Percentiles rank a stretch among this genome's conserved stretches.
Conservation (phyloP, 2,888 invertebrate species). For the Luperina nickerlii region DNA sequence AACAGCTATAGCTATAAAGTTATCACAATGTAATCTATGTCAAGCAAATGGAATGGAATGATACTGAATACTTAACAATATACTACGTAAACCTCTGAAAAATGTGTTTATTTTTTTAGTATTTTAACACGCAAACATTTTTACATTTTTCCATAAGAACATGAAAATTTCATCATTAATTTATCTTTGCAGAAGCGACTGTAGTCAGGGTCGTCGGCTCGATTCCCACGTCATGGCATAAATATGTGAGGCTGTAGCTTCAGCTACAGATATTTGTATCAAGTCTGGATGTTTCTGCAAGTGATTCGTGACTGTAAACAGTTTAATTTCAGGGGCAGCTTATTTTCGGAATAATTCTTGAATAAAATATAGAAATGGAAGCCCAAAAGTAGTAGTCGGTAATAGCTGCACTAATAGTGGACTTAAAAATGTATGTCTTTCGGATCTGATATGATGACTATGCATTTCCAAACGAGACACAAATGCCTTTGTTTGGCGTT, state of each 20-base stretch:
- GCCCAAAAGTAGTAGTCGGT: not conserved
- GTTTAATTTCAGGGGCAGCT: not conserved
- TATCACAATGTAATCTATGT: not conserved
- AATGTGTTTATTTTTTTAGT: not conserved
- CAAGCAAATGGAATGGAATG: not conserved
- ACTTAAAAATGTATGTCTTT: not conserved
- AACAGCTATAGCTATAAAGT: no score
- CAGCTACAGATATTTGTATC: slow-evolving; percentile 11
- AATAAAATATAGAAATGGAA: not conserved
- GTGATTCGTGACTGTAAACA: slow-evolving; percentile 32
- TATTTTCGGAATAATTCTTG: not conserved
- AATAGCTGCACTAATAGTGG: not conserved
- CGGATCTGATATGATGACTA: no score
- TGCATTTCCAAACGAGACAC: no score
- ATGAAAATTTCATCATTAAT: slow-evolving; percentile 22
- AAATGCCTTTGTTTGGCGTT: no score
- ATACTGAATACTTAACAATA: no score
- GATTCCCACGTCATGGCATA: slow-evolving; percentile 31
- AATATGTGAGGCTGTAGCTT: slow-evolving; percentile 17
- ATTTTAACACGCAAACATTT: not conserved
- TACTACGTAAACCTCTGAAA: slow-evolving; percentile 7
- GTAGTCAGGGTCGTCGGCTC: slow-evolving; percentile 40
- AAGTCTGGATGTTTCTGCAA: slow-evolving; percentile 1
- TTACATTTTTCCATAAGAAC: not conserved
- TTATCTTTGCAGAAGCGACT: slow-evolving; percentile 15